Percentiles rank a stretch among this genome's conserved stretches.
Conservation (phyloP, 2,113 vertebrate genomes). For the Tenrec ecaudatus region DNA sequence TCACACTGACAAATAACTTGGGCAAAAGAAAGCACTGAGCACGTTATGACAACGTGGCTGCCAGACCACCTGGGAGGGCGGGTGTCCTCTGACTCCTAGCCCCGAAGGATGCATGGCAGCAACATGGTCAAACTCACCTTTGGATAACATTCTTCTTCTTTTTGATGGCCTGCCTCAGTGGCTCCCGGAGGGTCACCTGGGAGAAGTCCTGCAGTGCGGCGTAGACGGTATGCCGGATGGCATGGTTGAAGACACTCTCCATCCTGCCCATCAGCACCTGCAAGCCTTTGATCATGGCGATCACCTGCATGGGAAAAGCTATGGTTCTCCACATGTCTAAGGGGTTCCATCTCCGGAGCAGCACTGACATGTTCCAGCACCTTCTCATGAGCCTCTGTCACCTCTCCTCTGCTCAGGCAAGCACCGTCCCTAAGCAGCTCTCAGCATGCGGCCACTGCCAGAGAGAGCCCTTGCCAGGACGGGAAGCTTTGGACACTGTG, state of each 20-base stretch:
- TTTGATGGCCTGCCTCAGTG: constrained; percentile 93
- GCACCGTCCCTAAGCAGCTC: not conserved
- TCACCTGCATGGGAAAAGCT: constrained; percentile 84
- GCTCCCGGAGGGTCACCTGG: constrained; percentile 91
- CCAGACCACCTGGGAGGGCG: not conserved
- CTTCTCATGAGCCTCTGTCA: not conserved
- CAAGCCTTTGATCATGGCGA: constrained; percentile 95
- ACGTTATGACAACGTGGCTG: not conserved
- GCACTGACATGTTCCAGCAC: not conserved
- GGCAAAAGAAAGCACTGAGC: too few species aligned
- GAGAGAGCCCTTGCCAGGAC: not conserved
- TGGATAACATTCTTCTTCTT: constrained; percentile 95
- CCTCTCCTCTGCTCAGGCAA: not conserved
- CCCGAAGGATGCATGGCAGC: rapidly evolving
- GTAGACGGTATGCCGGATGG: constrained; percentile 94
- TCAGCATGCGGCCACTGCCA: not conserved
- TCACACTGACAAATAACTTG: not conserved
- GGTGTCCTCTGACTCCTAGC: rapidly evolving
- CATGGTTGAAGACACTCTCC: constrained; percentile 95
- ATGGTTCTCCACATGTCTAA: not conserved
- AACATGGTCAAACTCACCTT: constrained; percentile 83
- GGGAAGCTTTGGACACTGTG: not conserved
- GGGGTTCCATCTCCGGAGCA: too few species aligned
- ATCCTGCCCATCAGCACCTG: constrained; percentile 95
- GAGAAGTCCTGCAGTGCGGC: constrained; percentile 93